Base-by-base conservation (phyloP, 2,888 invertebrate species). In the Carpatolechia fugitivella region DNA sequence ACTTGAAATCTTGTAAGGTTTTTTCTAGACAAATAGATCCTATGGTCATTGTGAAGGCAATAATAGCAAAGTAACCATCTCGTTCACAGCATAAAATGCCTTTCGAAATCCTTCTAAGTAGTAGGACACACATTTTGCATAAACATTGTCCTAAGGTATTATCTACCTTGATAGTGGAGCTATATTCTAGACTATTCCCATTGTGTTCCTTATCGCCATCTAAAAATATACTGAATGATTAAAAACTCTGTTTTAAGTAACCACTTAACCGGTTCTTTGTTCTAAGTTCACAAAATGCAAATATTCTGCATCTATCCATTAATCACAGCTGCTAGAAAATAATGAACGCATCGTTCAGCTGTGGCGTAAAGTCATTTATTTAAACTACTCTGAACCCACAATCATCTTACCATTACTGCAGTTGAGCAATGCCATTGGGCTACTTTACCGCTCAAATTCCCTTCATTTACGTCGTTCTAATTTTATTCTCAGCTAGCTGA, bases 301-400 rank as follows among this genome's bases (percentile, higher is more conserved):
- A 44, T 44, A 41, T 29, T 44, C 44, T 44, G 24, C 44, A 44
- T 44, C 24, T 24, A 10, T 13, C 44, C 44, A 44, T 44, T 44
- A 44, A 44, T 44, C 44, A 44, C 29, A 11, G 40, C 29, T 29
- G 44, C 29, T 29, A n/a, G 44, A 24, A 20, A 7, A 44, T 44
- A 44, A 44, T 44, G 44, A 44, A 44, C 20, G 29, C 44, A 44
- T 44, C 44, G 44, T 44, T 29, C 44, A 44, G n/a, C 29, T 44
- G 44, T 29, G 44, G 44, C 44, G 44, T 24, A 44, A 29, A 29
- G 29, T 44, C 24, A 44, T 44, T 44, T 44, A 44, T 44, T 44
- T 20, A 44, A 44, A 44, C 44, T n/a, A 44, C 44, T 44, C 29
- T 29, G 44, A 44, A 20, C 29, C 44, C 44, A 44, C 44, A 44